Percentiles rank a stretch among this genome's conserved stretches.
Evolutionary conservation across 1,140 invertebrate genomes (phyloP).

Genomic region (Cydia amplana): DNA sequence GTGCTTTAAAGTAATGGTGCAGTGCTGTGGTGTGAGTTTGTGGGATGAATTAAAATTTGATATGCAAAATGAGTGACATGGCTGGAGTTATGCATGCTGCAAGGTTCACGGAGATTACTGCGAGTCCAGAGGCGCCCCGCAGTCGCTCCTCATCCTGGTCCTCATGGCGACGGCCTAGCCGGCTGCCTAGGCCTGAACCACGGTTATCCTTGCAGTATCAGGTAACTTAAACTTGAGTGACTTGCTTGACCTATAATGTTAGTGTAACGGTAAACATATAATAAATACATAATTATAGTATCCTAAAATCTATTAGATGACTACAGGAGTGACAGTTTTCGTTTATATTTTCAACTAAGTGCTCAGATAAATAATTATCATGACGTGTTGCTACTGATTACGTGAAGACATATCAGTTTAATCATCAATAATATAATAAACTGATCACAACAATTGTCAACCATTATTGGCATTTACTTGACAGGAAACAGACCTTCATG

Average conservation of each 20-base stretch:
- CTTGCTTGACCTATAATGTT: not conserved
- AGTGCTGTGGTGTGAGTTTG: conserved; percentile 40
- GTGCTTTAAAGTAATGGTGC: conserved; percentile 58
- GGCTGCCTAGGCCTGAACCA: conserved; percentile 53
- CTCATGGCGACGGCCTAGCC: conserved; percentile 52
- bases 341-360: not conserved
- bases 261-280: no score
- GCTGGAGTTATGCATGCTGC: conserved; percentile 60
- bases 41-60: conserved; percentile 32
- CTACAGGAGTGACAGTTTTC: not conserved
- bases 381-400: not conserved
- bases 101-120: conserved; percentile 51
- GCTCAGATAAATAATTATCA: not conserved
- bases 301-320: no score
- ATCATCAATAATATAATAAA: not conserved
- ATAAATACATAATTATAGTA: no score
- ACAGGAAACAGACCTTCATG: no score
- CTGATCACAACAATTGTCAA: not conserved
- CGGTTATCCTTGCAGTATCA: conserved; percentile 67
- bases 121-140: conserved; percentile 48
- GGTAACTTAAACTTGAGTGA: conserved; percentile 39
- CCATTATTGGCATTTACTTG: no score
- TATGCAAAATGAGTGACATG: conserved; percentile 60
- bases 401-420: not conserved
- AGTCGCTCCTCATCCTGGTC: conserved; percentile 65